A percentile compares a stretch with the other conserved stretches of the same genome.
Evolutionary conservation across 1,140 invertebrate species (phyloP).

Genomic region (Nixonia krombeini): DNA sequence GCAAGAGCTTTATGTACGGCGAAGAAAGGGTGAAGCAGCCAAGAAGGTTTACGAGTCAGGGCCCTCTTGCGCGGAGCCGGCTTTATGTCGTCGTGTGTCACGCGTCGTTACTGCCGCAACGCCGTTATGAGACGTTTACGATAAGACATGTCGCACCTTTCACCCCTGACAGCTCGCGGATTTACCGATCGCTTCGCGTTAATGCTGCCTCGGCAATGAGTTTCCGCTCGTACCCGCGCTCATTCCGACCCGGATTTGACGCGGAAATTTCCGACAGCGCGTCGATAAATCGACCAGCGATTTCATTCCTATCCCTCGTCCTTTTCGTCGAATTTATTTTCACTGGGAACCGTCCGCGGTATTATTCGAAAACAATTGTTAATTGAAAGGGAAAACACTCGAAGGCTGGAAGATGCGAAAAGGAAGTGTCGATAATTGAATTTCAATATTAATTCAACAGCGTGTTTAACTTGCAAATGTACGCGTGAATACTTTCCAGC

Average conservation of each 20-base stretch:
- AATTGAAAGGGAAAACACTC: too few relatives aligned
- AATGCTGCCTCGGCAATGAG: slow-evolving; percentile 10
- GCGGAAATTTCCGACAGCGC: neutral
- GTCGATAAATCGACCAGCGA: neutral
- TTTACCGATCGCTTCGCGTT: slow-evolving; percentile 45
- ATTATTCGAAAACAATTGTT: too few relatives aligned
- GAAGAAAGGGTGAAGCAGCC: slow-evolving; percentile 15
- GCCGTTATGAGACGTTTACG: slow-evolving; percentile 67
- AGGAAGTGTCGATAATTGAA: neutral
- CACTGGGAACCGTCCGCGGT: too few relatives aligned
- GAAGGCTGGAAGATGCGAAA: too few relatives aligned
- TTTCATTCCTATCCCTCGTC: too few relatives aligned
- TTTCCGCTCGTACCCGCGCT: neutral
- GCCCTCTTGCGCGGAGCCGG: slow-evolving; percentile 41
- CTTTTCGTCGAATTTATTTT: too few relatives aligned
- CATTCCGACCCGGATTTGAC: neutral
- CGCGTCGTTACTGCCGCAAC: slow-evolving; percentile 61
- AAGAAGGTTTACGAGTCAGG: slow-evolving; percentile 53
- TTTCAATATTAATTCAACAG: neutral
- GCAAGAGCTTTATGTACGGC: slow-evolving; percentile 1
- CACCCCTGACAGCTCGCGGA: slow-evolving; percentile 51
- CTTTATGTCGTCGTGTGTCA: slow-evolving; percentile 64
- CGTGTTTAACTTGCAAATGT: neutral
- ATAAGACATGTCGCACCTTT: slow-evolving; percentile 67
- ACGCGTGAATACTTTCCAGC: neutral